Percentiles rank a stretch among this genome's conserved stretches.
Evolutionary conservation across 2,888 invertebrate species (phyloP).

Genomic region (Carabus problematicus): DNA sequence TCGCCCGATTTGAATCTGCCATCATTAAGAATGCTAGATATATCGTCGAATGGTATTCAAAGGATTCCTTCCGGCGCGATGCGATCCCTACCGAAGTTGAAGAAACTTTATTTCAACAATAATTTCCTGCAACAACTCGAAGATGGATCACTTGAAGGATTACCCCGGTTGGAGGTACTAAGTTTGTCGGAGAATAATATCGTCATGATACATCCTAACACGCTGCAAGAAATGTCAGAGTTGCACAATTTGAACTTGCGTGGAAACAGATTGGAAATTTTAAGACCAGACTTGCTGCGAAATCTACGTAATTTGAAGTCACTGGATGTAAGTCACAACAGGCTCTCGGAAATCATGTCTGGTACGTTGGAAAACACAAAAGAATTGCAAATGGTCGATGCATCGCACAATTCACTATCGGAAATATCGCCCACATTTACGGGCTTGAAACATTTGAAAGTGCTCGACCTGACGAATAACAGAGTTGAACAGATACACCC

Average conservation of each 20-base stretch:
- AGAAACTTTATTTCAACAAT: constrained; percentile 73
- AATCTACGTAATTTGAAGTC: constrained; percentile 70
- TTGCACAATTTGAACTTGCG: constrained; percentile 76
- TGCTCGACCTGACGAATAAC: constrained; percentile 81
- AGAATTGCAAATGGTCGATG: constrained; percentile 75
- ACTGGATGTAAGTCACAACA: constrained; percentile 79
- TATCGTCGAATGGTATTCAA: constrained; percentile 77
- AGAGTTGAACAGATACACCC: constrained; percentile 73
- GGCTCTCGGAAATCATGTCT: constrained; percentile 71
- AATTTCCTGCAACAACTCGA: constrained; percentile 77
- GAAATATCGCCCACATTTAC: constrained; percentile 76
- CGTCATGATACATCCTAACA: constrained; percentile 68
- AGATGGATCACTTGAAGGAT: constrained; percentile 72
- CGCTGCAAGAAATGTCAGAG: constrained; percentile 68
- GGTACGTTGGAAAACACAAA: constrained; percentile 69
- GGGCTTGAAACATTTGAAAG: constrained; percentile 71
- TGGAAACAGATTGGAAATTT: constrained; percentile 76
- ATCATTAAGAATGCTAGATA: constrained; percentile 74
- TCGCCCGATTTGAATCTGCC: constrained; percentile 77
- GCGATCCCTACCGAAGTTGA: constrained; percentile 70
- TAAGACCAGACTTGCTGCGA: constrained; percentile 73
- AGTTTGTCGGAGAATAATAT: constrained; percentile 80
- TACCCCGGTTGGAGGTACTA: constrained; percentile 73
- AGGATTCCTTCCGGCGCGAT: constrained; percentile 71
- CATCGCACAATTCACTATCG: constrained; percentile 78